phyloP scores from a whole-genome alignment of 1,140 invertebrate genomes.

The Apocrypta bakeri region DNA sequence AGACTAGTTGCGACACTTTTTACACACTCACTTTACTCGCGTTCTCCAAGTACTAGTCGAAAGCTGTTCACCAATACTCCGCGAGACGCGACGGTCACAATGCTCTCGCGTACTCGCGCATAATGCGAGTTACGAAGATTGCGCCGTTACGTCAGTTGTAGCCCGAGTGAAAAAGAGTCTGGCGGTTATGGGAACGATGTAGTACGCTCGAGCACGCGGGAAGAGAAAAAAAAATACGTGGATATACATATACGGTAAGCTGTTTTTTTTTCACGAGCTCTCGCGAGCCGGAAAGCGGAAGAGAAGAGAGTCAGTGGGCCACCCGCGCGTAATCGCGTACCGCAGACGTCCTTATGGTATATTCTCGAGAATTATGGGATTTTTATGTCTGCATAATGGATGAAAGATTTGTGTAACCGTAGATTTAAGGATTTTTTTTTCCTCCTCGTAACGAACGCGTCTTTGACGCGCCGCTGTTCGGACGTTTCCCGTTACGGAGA shows the following conservation, averaged over 20 bases:
- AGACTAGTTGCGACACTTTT: background rate
- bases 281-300: too few relatives aligned
- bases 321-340: background rate
- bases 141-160: background rate
- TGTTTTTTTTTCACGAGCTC: too few relatives aligned
- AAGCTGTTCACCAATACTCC: too few relatives aligned
- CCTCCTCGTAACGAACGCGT: too few relatives aligned
- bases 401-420: background rate
- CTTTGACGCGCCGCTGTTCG: too few relatives aligned
- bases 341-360: background rate
- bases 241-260: background rate
- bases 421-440: too few relatives aligned
- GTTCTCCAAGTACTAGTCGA: conserved; percentile 1
- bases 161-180: background rate
- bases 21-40: background rate
- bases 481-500: background rate
- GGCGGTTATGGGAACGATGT: background rate
- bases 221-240: background rate
- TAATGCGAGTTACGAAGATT: conserved; percentile 13
- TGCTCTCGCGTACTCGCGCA: background rate
- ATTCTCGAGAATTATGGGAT: too few relatives aligned
- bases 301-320: too few relatives aligned
- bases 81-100: background rate
- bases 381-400: too few relatives aligned
- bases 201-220: background rate